phyloP scores from a whole-genome alignment of 2,888 invertebrate genomes.

The Timema podura region DNA sequence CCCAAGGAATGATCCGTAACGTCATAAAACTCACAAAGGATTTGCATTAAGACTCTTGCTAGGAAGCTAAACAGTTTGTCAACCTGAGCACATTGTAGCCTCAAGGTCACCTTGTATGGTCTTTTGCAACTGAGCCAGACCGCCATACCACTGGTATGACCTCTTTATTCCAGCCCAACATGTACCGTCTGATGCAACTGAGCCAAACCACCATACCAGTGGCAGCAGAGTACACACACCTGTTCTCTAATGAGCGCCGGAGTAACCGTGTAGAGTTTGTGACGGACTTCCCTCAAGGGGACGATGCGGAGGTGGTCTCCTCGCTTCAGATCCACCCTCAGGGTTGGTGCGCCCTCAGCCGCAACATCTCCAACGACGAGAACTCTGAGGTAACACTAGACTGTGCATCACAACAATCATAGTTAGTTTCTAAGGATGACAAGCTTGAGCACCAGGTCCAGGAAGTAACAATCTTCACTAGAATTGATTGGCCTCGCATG shows the following conservation, averaged over 20 bases:
- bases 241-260: conserved; percentile 68
- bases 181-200: conserved; percentile 85
- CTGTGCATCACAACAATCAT: not conserved
- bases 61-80: no score
- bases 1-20: no score
- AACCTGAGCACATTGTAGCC: conserved; percentile 33
- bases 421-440: conserved; percentile 20
- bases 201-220: conserved; percentile 77
- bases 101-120: conserved; percentile 82
- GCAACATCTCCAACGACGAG: conserved; percentile 83
- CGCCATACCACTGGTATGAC: conserved; percentile 72
- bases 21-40: no score
- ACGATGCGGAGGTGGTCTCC: conserved; percentile 87
- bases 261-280: conserved; percentile 87
- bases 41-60: no score
- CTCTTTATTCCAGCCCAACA: conserved; percentile 76
- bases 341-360: conserved; percentile 83
- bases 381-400: conserved; percentile 66
- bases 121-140: conserved; percentile 85
- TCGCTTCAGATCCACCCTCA: conserved; percentile 86
- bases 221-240: conserved; percentile 73
- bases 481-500: no score
- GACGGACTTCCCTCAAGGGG: conserved; percentile 79
- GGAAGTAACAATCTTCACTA: no score
- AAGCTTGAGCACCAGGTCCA: no score